Base-by-base conservation (phyloP, 2,888 invertebrate species). In the Trisateles emortualis region DNA sequence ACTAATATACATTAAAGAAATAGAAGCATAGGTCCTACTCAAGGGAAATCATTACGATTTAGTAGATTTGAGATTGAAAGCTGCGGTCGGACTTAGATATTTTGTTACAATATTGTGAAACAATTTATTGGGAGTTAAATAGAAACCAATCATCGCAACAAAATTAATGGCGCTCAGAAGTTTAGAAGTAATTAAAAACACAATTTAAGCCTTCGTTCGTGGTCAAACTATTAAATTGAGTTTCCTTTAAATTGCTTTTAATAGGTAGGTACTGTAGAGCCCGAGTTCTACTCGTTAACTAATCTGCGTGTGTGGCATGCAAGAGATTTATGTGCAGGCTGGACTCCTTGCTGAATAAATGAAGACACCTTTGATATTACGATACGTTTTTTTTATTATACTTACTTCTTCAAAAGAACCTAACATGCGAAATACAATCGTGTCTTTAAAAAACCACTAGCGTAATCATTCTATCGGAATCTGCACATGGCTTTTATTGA, bases 21-120 rank as follows among this genome's bases (percentile, higher is more conserved):
- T 59, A 64, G 61, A 52, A 14, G 10, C 17, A 36, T 36, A 13
- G 13, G 45, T 66, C 72, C 67, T 19, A 26, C 26, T 26, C 72
- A 1, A 17, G 81, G 81, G 80, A 81, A 81, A 81, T 81, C 76
- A 78, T 64, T 65, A 67, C 59, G 59, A 64, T 64, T 75, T 76
- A 70, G 69, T 70, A 67, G 67, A 69, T 69, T 69, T 59, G 44
- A 48, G 13, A 14, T n/a, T 16, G 55, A 56, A 64, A 52, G 52
- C 52, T 67, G 59, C 53, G 52, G 46, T 49, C 32, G 45, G 35
- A 63, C 54, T 53, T n/a, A n/a, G n/a, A 42, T 51, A 56, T 51
- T 41, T 41, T 29, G 24, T 54, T 46, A 58, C 54, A 58, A 33
- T 45, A 48, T 38, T 36, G 22, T 38, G 26, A 49, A 47, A 53